Percentiles rank a stretch among this genome's conserved stretches.
phyloP scores from a whole-genome alignment of 1,140 invertebrate species.

The Hydropsyche tenuis region DNA sequence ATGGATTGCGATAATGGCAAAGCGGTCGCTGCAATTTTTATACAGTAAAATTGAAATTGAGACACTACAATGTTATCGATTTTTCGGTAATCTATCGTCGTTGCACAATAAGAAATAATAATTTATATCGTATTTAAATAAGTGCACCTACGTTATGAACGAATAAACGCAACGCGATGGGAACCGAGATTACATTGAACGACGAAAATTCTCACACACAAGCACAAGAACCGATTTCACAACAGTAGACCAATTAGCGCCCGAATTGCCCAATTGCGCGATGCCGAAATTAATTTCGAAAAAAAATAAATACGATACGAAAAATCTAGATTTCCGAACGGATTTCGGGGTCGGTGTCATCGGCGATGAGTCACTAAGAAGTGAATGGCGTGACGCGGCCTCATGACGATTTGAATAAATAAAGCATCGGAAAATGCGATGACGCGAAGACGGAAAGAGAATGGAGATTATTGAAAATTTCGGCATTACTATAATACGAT shows the following conservation, averaged over 20 bases:
- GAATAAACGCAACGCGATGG: not conserved
- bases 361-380: conserved; percentile 16
- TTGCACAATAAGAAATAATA: too few relatives aligned
- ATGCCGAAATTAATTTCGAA: too few relatives aligned
- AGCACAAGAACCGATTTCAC: not conserved
- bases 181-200: conserved; percentile 1
- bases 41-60: conserved; percentile 3
- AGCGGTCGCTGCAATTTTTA: not conserved
- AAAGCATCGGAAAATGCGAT: conserved; percentile 9
- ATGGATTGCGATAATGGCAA: not conserved
- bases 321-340: too few relatives aligned
- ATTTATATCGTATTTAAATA: too few relatives aligned
- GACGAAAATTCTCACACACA: not conserved
- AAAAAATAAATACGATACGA: too few relatives aligned
- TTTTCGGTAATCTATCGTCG: not conserved
- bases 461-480: not conserved
- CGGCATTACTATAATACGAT: too few relatives aligned
- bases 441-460: not conserved
- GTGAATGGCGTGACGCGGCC: conserved; percentile 17
- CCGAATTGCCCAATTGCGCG: not conserved
- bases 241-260: not conserved
- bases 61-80: not conserved
- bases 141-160: too few relatives aligned
- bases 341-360: too few relatives aligned
- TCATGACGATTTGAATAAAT: conserved; percentile 15